Percentiles rank a stretch among this genome's conserved stretches.
Evolutionary conservation across 2,113 vertebrate genomes (phyloP).

Genomic region (Myrmophylax atrothorax): DNA sequence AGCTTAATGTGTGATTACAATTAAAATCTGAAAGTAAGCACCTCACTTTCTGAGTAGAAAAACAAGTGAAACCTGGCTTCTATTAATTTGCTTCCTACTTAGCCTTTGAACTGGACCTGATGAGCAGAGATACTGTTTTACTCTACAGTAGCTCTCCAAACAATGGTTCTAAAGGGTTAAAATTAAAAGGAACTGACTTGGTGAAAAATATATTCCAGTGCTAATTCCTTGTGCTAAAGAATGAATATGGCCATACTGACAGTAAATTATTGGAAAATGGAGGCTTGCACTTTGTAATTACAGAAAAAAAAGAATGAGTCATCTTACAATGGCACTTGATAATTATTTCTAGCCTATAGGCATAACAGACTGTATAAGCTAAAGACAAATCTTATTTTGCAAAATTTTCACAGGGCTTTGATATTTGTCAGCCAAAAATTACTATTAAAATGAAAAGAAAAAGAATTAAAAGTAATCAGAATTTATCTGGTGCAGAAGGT

Average conservation of each 20-base stretch:
- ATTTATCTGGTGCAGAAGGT: neutral
- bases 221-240: neutral
- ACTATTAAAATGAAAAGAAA: neutral
- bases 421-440: constrained; percentile 18
- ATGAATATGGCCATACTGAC: neutral
- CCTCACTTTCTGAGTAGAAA: neutral
- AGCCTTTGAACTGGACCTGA: neutral
- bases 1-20: neutral
- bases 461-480: neutral
- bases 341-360: neutral
- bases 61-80: neutral
- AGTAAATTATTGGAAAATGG: neutral
- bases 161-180: neutral
- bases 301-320: neutral
- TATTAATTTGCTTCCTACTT: neutral
- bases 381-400: constrained; percentile 8
- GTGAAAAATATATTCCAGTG: neutral
- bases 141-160: neutral
- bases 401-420: constrained; percentile 1
- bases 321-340: neutral
- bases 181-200: neutral
- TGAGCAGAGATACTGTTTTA: neutral
- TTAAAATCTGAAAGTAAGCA: neutral
- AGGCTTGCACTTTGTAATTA: neutral
- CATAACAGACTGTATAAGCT: neutral